Base-by-base conservation (phyloP, 2,888 invertebrate genomes). In the Parthenolecanium corni region DNA sequence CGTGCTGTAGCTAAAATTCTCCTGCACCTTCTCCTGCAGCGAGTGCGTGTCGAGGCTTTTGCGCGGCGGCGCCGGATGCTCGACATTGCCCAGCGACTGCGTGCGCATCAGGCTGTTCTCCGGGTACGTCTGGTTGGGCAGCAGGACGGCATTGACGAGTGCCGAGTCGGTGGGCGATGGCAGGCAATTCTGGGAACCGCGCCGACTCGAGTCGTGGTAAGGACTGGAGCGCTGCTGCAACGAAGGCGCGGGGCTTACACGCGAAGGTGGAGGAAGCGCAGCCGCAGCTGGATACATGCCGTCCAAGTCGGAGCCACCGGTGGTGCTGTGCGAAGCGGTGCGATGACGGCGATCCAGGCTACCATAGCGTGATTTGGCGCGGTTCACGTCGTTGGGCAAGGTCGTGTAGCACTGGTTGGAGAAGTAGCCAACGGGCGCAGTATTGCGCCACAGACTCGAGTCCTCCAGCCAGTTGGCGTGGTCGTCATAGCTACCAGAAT, bases 61-160 rank as follows among this genome's bases (percentile, higher is more conserved):
- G 25, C 52, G 31, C 21, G 18, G 52, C 9, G 53, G 62, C 58
- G 52, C 53, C 36, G 63, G 58, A 38, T 66, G 62, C 38, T 66
- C 65, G 23, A 81, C 80, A 69, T 79, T 81, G 2, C 80, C 80
- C 23, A 81, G 70, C 1, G 80, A 80, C 65, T 81, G 81, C 1
- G 81, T 80, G 53, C 80, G 73, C 56, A 79, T 73, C 21, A 81
- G 71, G 64, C 71, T 70, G 61, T 70, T 71, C 63, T 73, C 73
- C 42, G 73, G 73, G 64, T 73, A 73, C 18, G 72, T 73, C 68
- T 73, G 73, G 62, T 71, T 73, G 11, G 74, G 73, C 52, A 74
- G 67, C 16, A 73, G 66, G 14, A 70, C 68, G 25, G 68, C 58
- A 46, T 64, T 61, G 5, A 47, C 31, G 6, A 61, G 1, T 2